phyloP scores from a whole-genome alignment of 2,888 invertebrate genomes.

The Chloromyia formosa region DNA sequence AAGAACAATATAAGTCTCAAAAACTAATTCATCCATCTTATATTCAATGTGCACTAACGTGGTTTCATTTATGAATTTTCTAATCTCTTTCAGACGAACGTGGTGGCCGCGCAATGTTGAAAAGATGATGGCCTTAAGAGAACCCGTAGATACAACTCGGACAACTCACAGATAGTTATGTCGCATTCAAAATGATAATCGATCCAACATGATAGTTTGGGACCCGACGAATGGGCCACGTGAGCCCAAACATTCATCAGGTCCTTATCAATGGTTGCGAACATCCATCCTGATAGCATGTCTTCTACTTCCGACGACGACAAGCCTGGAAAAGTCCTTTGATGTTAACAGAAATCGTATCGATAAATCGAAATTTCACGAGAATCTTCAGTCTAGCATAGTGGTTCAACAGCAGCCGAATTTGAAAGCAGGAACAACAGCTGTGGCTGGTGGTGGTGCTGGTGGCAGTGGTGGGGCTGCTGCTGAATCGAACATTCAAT shows the following conservation, averaged over 20 bases:
- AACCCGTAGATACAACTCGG: neutral
- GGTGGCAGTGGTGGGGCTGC: neutral
- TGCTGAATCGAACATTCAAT: slow-evolving; percentile 64
- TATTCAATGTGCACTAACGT: no score
- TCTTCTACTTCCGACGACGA: slow-evolving; percentile 54
- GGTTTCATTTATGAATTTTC: no score
- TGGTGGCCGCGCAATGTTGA: slow-evolving; percentile 31
- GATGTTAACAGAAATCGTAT: slow-evolving; percentile 47
- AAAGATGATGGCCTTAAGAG: slow-evolving; percentile 30
- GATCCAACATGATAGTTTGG: slow-evolving; percentile 52
- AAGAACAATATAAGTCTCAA: no score
- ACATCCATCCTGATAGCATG: slow-evolving; percentile 58
- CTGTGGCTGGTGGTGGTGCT: neutral
- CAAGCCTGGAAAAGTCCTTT: slow-evolving; percentile 55
- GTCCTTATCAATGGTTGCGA: slow-evolving; percentile 54
- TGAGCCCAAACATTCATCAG: slow-evolving; percentile 49
- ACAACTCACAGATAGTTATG: slow-evolving; percentile 37
- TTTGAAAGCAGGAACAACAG: slow-evolving; percentile 12
- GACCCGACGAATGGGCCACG: slow-evolving; percentile 47
- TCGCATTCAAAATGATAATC: slow-evolving; percentile 53
- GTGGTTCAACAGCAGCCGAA: neutral
- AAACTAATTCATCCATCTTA: no score
- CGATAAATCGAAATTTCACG: slow-evolving; percentile 41
- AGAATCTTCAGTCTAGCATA: slow-evolving; percentile 21
- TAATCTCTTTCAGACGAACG: no score